Evolutionary conservation across 2,888 invertebrate species (phyloP), one percentile per base, ranked within the genome.

Genomic region (Trichogramma dendrolimi): DNA sequence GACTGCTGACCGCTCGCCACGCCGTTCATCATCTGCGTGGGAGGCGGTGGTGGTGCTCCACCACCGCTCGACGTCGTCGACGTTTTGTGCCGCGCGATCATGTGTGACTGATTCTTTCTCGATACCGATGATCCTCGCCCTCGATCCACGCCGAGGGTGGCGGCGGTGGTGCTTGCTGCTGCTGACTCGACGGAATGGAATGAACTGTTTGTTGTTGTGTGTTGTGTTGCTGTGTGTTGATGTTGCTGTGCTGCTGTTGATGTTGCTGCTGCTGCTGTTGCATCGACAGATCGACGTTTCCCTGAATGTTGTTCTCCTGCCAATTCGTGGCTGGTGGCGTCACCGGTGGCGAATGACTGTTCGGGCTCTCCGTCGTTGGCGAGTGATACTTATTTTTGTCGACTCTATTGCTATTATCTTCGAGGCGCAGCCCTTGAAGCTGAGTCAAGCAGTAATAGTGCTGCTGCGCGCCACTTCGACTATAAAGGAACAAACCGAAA

Each of bases 321-420:
- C 82, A 73, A 69, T 80, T 73, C 71, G 81, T 79, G 75, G 82
- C 81, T 73, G 84, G 79, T 75, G 86, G 81, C 42, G 86, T 86
- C 68, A 85, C 86, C 6, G 83, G 83, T 0, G 84, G 84, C 14
- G 84, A 84, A 65, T 84, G 82, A 67, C 83, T 81, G 14, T 80
- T 79, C 52, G 82, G 81, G 62, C 82, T 83, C 64, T 81, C 82
- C 27, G 81, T 77, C 40, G 70, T 68, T 41, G 82, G 83, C 4
- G 83, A 83, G 65, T 80, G 81, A 52, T 83, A 82, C 55, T 82
- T 76, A 27, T 27, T 27, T 27, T 27, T 27, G 2, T 27, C 27
- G 2, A 27, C 27, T 27, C 27, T 27, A 60, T 79, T 79, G 67
- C 75, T 80, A 53, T 83, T 83, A 4, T 80, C 80, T 47, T 83